phyloP scores from a whole-genome alignment of 1,140 invertebrate species.

The Aphis craccivora region DNA sequence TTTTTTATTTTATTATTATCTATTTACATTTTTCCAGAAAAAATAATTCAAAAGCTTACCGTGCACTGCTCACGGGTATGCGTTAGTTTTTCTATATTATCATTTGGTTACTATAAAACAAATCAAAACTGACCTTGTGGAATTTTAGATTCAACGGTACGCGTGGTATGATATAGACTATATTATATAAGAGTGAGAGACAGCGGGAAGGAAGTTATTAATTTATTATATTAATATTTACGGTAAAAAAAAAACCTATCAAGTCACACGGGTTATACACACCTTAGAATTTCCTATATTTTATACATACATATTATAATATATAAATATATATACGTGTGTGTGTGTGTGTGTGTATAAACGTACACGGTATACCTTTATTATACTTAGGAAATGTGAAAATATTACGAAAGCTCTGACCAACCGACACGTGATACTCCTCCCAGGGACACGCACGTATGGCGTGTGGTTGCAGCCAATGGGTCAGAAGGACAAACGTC shows the following conservation, averaged over 20 bases:
- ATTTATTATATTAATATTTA: background rate
- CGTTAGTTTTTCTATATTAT: background rate
- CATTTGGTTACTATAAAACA: background rate
- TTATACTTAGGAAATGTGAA: background rate
- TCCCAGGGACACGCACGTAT: conserved; percentile 23
- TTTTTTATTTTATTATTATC: background rate
- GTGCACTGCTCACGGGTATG: too few relatives aligned
- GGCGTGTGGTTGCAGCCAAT: background rate
- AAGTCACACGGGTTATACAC: background rate
- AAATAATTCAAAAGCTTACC: background rate
- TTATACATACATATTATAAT: too few relatives aligned
- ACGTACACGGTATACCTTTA: too few relatives aligned
- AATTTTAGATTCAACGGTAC: background rate
- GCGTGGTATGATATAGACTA: background rate
- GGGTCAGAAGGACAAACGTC: conserved; percentile 38
- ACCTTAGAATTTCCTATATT: background rate
- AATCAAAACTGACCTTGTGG: background rate
- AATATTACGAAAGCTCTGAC: conserved; percentile 15
- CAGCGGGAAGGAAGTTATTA: background rate
- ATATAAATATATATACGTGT: conserved; percentile 9
- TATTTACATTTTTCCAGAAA: background rate
- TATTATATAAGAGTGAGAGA: too few relatives aligned
- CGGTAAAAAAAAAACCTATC: background rate
- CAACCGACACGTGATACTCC: conserved; percentile 35
- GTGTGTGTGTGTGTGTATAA: too few relatives aligned